A percentile compares a stretch with the other conserved stretches of the same genome.
phyloP scores from a whole-genome alignment of 2,797 vertebrate species.

The Antrozous pallidus region DNA sequence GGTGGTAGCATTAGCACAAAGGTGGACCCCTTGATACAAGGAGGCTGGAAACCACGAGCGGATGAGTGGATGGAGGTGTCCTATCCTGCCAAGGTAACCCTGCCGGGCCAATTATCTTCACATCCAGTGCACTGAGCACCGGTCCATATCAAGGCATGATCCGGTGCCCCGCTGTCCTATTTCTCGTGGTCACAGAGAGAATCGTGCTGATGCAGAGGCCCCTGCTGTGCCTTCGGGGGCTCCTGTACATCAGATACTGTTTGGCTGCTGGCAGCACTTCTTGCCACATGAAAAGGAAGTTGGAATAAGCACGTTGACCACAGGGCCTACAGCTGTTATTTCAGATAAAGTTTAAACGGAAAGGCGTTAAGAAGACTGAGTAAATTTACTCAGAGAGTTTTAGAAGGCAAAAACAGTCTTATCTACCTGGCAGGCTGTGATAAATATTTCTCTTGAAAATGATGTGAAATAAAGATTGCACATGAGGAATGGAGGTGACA shows the following conservation, averaged over 20 bases:
- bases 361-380: conserved; percentile 81
- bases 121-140: too few relatives aligned
- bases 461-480: conserved; percentile 66
- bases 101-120: too few relatives aligned
- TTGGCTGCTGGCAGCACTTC: conserved; percentile 79
- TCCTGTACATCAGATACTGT: conserved; percentile 85
- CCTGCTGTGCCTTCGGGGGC: conserved; percentile 87
- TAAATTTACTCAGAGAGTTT: conserved; percentile 46
- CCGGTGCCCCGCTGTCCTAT: too few relatives aligned
- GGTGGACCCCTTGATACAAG: too few relatives aligned
- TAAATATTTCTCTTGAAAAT: conserved; percentile 60
- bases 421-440: conserved; percentile 33
- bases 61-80: too few relatives aligned
- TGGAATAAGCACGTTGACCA: conserved; percentile 66
- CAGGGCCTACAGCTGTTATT: conserved; percentile 27
- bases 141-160: too few relatives aligned
- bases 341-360: conserved; percentile 69
- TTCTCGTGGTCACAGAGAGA: too few relatives aligned
- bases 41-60: too few relatives aligned
- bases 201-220: conserved; percentile 88
- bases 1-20: too few relatives aligned
- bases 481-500: conserved; percentile 58
- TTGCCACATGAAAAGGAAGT: conserved; percentile 53
- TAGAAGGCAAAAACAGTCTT: conserved; percentile 44
- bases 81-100: too few relatives aligned